Conservation (phyloP, 2,888 invertebrate species). For the Copidosoma aretas region DNA sequence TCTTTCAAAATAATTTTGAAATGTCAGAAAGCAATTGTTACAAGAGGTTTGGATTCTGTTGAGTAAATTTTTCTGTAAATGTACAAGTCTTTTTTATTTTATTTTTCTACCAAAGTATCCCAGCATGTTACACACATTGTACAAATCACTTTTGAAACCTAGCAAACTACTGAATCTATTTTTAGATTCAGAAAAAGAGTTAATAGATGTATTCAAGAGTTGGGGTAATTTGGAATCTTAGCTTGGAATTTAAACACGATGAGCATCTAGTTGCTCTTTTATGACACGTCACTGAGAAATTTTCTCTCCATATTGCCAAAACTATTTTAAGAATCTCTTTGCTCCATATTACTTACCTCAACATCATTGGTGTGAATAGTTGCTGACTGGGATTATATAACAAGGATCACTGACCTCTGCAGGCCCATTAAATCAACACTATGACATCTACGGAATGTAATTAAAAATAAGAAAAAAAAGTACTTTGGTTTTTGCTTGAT, state of each 20-base stretch:
- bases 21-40: too few species aligned
- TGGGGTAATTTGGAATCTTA: slow-evolving; percentile 30
- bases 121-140: not conserved
- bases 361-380: slow-evolving; percentile 46
- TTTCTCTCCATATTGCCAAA: slow-evolving; percentile 41
- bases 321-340: slow-evolving; percentile 59
- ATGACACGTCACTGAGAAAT: slow-evolving; percentile 27
- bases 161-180: slow-evolving; percentile 24
- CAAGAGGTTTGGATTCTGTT: not conserved
- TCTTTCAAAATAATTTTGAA: too few species aligned
- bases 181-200: slow-evolving; percentile 30
- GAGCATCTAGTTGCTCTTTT: slow-evolving; percentile 34
- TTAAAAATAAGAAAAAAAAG: slow-evolving; percentile 41
- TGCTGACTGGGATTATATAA: slow-evolving; percentile 43
- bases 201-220: slow-evolving; percentile 24
- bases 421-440: slow-evolving; percentile 41
- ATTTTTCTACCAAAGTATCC: not conserved
- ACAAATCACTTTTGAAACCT: not conserved
- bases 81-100: not conserved
- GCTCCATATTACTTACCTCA: slow-evolving; percentile 56
- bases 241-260: slow-evolving; percentile 19
- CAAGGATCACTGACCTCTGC: slow-evolving; percentile 42
- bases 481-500: slow-evolving; percentile 35
- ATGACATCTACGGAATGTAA: slow-evolving; percentile 53
- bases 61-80: not conserved